phyloP scores from a whole-genome alignment of 2,888 invertebrate species.

The Ophion costatus region DNA sequence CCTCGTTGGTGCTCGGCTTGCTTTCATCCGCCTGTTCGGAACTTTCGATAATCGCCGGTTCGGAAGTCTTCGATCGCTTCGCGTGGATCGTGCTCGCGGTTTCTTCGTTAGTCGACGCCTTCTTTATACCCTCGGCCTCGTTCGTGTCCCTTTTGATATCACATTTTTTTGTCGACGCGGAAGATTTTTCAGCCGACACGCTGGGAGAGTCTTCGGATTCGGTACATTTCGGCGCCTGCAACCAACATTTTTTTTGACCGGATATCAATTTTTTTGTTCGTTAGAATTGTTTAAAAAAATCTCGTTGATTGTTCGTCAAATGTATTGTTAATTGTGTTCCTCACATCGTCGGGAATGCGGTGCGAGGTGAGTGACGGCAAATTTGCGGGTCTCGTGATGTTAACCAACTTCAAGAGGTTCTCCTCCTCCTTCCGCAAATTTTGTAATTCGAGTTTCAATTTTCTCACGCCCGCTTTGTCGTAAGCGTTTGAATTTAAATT shows the following conservation, averaged over 20 bases:
- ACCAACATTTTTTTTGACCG: constrained; percentile 61
- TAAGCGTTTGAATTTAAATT: constrained; percentile 84
- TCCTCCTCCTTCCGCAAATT: constrained; percentile 89
- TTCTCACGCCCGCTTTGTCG: constrained; percentile 86
- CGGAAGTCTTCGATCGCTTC: not conserved
- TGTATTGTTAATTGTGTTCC: constrained; percentile 29
- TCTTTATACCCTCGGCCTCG: constrained; percentile 4
- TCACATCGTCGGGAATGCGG: constrained; percentile 52
- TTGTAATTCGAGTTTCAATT: constrained; percentile 88
- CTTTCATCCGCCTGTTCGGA: not conserved
- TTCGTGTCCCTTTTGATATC: constrained; percentile 24
- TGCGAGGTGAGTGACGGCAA: constrained; percentile 85
- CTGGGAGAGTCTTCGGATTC: constrained; percentile 7
- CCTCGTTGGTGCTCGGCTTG: constrained; percentile 13
- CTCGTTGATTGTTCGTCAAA: not conserved
- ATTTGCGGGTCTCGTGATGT: constrained; percentile 89
- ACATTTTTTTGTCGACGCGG: constrained; percentile 17
- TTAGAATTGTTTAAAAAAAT: not conserved
- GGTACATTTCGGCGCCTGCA: constrained; percentile 69
- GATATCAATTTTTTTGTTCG: constrained; percentile 1
- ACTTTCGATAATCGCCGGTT: constrained; percentile 6
- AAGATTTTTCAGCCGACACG: constrained; percentile 36
- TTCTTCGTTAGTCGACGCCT: constrained; percentile 24
- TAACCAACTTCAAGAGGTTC: constrained; percentile 89
- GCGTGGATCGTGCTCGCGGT: constrained; percentile 5